These are phyloP conservation scores for Cremastobaeus sp. DNA, from an alignment of 2,888 invertebrate species.

Conservation along the genomic window DNA sequence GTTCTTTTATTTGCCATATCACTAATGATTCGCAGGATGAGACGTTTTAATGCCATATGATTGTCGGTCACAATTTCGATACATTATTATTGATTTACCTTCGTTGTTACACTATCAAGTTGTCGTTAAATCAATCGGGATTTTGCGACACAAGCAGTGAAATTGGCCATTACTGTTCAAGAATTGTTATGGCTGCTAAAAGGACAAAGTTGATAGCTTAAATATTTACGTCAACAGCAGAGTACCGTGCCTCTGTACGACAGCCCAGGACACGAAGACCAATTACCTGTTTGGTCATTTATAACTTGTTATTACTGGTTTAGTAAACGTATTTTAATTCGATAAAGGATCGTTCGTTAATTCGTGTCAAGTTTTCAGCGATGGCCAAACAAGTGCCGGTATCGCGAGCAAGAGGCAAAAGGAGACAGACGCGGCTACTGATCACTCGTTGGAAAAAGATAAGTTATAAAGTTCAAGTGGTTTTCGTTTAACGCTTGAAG, in stretches of 20 bases:
- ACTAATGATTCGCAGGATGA: no score
- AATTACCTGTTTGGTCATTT: conserved; percentile 25
- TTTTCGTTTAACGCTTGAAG: conserved; percentile 11
- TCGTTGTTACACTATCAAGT: conserved; percentile 4
- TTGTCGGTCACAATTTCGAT: no score
- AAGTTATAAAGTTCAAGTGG: conserved; percentile 7
- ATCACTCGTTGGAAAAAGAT: conserved; percentile 12
- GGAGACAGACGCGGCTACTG: neutral
- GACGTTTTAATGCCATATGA: no score
- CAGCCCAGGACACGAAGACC: conserved; percentile 3
- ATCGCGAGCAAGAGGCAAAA: no score
- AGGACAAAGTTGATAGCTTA: no score
- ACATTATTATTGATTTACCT: conserved; percentile 7
- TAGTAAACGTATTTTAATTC: conserved; percentile 29
- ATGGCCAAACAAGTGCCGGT: neutral
- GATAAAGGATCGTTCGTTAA: conserved; percentile 32
- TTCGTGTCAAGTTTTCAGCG: conserved; percentile 11
- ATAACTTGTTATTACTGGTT: conserved; percentile 43
- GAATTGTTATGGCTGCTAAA: conserved; percentile 14
- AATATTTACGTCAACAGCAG: conserved; percentile 21
- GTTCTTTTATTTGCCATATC: no score
- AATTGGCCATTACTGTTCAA: conserved; percentile 13
- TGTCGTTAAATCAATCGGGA: conserved; percentile 26
- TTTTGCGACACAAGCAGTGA: conserved; percentile 15
- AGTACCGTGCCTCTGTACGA: conserved; percentile 7